phyloP scores from a whole-genome alignment of 1,140 invertebrate genomes.

The Pseudomyrmex flavicornis region DNA sequence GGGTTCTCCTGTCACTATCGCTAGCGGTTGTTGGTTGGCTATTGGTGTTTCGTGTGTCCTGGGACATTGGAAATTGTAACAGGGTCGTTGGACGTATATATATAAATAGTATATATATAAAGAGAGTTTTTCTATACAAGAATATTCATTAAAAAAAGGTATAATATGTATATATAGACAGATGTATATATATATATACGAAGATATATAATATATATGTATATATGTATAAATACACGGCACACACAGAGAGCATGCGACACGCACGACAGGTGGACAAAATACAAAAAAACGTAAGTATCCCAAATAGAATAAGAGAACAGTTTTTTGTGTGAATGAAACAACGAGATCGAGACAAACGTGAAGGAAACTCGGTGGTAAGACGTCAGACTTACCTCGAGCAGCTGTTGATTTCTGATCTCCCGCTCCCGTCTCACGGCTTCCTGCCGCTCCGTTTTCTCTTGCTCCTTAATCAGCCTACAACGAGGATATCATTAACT shows the following conservation, averaged over 20 bases:
- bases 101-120: conserved; percentile 64
- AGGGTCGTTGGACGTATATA: conserved; percentile 64
- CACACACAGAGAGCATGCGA: conserved; percentile 85
- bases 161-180: conserved; percentile 73
- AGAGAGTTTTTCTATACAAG: conserved; percentile 70
- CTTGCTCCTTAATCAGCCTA: conserved; percentile 90
- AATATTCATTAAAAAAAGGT: conserved; percentile 70
- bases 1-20: conserved; percentile 85
- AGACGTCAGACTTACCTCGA: conserved; percentile 85
- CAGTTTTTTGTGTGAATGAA: conserved; percentile 81
- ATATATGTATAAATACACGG: conserved; percentile 73
- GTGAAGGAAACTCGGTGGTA: conserved; percentile 62
- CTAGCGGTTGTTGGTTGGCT: conserved; percentile 81
- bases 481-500: conserved; percentile 53
- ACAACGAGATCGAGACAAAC: conserved; percentile 82
- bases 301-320: conserved; percentile 83
- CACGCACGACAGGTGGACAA: conserved; percentile 85
- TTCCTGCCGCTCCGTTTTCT: conserved; percentile 92
- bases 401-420: conserved; percentile 89
- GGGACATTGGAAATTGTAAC: conserved; percentile 65
- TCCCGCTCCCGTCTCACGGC: conserved; percentile 91
- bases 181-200: conserved; percentile 68
- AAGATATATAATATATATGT: conserved; percentile 76
- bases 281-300: conserved; percentile 82
- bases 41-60: conserved; percentile 65